phyloP scores from a whole-genome alignment of 2,113 vertebrate genomes.

The Corydoras maculifer region DNA sequence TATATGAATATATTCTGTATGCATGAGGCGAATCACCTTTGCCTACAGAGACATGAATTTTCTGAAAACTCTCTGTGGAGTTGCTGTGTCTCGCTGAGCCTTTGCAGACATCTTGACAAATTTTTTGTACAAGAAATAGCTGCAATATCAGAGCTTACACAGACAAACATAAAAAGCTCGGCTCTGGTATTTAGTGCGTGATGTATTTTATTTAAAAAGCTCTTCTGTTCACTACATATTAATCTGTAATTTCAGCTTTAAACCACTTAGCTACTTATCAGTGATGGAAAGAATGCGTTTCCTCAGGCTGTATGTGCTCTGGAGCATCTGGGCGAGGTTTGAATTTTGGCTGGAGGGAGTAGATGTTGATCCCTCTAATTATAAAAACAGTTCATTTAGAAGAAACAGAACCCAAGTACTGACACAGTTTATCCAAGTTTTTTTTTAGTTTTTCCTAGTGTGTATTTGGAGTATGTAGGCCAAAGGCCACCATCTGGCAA shows the following conservation, averaged over 20 bases:
- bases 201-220: constrained; percentile 2
- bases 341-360: constrained; percentile 3
- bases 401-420: not conserved
- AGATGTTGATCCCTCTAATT: constrained; percentile 11
- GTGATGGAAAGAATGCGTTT: constrained; percentile 1
- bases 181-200: not conserved
- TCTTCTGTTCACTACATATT: not conserved
- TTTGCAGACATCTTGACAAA: not conserved
- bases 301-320: constrained; percentile 12
- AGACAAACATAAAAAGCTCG: not conserved
- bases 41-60: not conserved
- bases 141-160: not conserved
- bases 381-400: constrained; percentile 6
- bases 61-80: not conserved
- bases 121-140: not conserved
- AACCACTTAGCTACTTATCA: not conserved
- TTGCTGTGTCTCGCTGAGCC: not conserved
- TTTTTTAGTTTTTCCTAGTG: too few relatives aligned
- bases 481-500: too few relatives aligned
- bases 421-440: too few relatives aligned
- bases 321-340: constrained; percentile 26
- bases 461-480: too few relatives aligned
- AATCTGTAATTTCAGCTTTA: not conserved
- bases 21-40: not conserved
- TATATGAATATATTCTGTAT: not conserved